Evolutionary conservation across 2,797 vertebrate genomes (phyloP), one percentile per base, ranked within the genome.

Genomic region (Sandelia bainsii): DNA sequence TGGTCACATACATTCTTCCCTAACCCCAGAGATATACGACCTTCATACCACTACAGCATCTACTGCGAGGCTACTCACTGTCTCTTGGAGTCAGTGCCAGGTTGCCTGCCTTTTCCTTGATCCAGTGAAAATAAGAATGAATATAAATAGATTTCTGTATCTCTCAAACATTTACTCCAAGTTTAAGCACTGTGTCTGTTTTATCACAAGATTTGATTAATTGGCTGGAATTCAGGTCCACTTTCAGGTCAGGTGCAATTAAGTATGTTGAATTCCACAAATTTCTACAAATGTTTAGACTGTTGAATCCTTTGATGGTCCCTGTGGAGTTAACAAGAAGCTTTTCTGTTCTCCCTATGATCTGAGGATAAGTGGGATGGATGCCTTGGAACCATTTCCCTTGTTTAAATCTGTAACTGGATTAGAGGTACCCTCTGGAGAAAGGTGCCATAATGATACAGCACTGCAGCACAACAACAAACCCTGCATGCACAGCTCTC

Each of bases 331-430:
- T 85, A 73, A 84, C 67, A 42, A 86, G 78, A 83, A 76, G 79
- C 63, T 62, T 86, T 81, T 85, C 69, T 75, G 56, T 79, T 86
- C 78, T 83, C 64, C 57, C 71, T 85, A 80, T 83, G 86, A 87
- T 84, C 75, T 5, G 6, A 73, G 75, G 82, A 83, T 84, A 85
- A 90, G 77, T 85, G 62, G 81, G 73, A 90, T 81, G 72, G 81
- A 88, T 87, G 78, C 76, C 71, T 79, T 75, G 82, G 81, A 91
- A 87, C 72, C 79, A 86, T 84, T 87, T 85, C 57, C 79, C 75
- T 80, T 80, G 84, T 89, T 91, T 84, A 84, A 91, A 87, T 87
- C 78, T 80, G 69, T 85, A 87, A 90, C 84, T 89, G 77, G 87
- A 88, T 91, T 89, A 91, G 80, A 80, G 58, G 82, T 87, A 78